phyloP scores from a whole-genome alignment of 2,113 vertebrate species.

The Xyliphius kryptos region DNA sequence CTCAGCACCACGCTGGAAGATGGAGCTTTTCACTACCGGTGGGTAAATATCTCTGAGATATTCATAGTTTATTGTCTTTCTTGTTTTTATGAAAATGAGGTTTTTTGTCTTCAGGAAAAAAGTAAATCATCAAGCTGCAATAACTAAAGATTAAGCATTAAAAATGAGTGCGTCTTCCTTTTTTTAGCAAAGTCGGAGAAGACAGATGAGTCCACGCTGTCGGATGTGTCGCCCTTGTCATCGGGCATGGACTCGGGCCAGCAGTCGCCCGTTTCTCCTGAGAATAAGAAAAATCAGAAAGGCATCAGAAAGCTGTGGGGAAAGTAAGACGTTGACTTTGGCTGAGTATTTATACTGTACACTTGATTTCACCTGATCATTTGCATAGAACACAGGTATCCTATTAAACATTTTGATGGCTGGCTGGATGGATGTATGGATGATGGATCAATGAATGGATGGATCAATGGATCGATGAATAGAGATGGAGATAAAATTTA shows the following conservation, averaged over 20 bases:
- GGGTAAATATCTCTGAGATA: slow-evolving; percentile 44
- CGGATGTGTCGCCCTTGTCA: slow-evolving; percentile 77
- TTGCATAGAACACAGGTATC: slow-evolving; percentile 75
- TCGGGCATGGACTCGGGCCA: slow-evolving; percentile 76
- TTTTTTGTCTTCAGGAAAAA: too few species aligned
- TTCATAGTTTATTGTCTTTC: too few species aligned
- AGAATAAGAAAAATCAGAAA: slow-evolving; percentile 79
- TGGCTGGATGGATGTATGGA: too few species aligned
- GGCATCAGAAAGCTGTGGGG: slow-evolving; percentile 95
- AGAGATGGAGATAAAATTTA: too few species aligned
- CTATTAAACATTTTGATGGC: too few species aligned
- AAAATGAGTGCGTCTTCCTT: slow-evolving; percentile 38
- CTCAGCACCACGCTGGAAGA: slow-evolving; percentile 60
- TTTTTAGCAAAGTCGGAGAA: slow-evolving; percentile 72
- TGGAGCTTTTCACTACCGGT: slow-evolving; percentile 56
- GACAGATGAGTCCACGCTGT: slow-evolving; percentile 60
- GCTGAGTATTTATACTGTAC: slow-evolving; percentile 61
- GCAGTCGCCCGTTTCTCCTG: slow-evolving; percentile 78
- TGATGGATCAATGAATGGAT: too few species aligned
- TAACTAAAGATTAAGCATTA: too few species aligned
- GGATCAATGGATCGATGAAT: too few species aligned
- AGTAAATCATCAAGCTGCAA: too few species aligned
- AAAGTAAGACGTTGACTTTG: slow-evolving; percentile 78
- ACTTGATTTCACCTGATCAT: slow-evolving; percentile 73
- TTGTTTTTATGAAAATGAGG: too few species aligned